Conservation (phyloP, 37 sponge, comb jelly and placozoan genomes). For the Cladorhizidae sp. region DNA sequence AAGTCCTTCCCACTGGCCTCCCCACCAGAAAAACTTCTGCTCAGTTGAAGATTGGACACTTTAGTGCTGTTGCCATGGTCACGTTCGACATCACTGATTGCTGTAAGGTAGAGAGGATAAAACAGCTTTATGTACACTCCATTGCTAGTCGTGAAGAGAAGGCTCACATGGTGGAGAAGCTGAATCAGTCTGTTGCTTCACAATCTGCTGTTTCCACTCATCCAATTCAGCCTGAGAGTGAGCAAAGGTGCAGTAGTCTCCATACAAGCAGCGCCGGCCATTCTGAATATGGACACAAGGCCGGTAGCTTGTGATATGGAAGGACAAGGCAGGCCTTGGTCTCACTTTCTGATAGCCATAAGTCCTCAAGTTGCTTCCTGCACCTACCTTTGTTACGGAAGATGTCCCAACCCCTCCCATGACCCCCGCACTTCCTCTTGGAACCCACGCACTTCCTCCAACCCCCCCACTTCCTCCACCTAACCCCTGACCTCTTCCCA, state of each 20-base stretch:
- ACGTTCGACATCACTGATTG: background rate
- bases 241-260: conserved; percentile 87
- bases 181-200: too few relatives aligned
- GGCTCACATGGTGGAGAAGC: too few relatives aligned
- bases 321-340: conserved; percentile 38
- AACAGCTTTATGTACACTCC: too few relatives aligned
- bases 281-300: conserved; percentile 76
- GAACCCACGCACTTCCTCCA: too few relatives aligned
- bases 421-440: background rate
- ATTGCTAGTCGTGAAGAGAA: too few relatives aligned
- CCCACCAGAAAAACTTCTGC: too few relatives aligned
- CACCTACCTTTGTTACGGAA: too few relatives aligned
- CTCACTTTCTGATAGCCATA: background rate
- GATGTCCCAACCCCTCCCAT: too few relatives aligned
- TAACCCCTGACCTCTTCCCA: background rate
- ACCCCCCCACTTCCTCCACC: background rate
- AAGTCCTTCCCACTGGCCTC: conserved; percentile 14
- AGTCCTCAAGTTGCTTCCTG: background rate
- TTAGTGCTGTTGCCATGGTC: background rate
- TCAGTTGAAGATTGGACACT: background rate
- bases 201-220: conserved; percentile 74
- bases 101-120: background rate
- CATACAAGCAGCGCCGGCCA: conserved; percentile 70
- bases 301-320: conserved; percentile 61
- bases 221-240: conserved; percentile 79